Base-by-base conservation (phyloP, 1,140 invertebrate species). In the Eupeodes corollae region DNA sequence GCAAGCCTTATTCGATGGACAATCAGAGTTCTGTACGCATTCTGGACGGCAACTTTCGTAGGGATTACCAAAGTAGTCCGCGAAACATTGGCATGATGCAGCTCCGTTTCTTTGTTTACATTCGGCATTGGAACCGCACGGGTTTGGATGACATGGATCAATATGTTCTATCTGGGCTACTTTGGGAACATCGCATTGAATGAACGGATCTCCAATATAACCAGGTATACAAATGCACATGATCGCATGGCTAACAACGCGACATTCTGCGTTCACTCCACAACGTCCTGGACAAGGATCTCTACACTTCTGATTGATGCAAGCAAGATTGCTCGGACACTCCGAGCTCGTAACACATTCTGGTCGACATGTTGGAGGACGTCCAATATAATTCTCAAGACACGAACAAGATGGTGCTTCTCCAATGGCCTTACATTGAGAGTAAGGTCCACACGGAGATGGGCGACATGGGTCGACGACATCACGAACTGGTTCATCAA, bases 281-380 rank as follows among this genome's bases (percentile, higher is more conserved):
- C 88, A 91, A 38, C 79, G 77, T 54, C 82, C 84, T 13, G 79
- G 80, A 59, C 88, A 91, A 13, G 86, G 86, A 68, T 91, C 80
- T 45, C 73, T 71, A 67, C 88, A 91, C 70, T 86, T 86, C 51
- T 82, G 81, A 58, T 78, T 79, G 19, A 82, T 79, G 59, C 88
- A 92, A 38, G 84, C 79, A 58, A 79, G 73, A 44, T 79, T 77
- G n/a, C 80, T 76, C 3, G 78, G 65, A 68, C 88, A 91, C 55
- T 91, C 86, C 3, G 82, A 79, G 57, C 86, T 83, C 6, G 81
- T 72, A 14, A 82, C 75, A 61, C 88, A 91, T 69, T 88, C 83
- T 2, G 85, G 84, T 53, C 84, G 73, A 56, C 86, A 87, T 46
- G 80, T 80, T 62, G 83, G 79, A n/a, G 86, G 84, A 63, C 86